phyloP scores from a whole-genome alignment of 2,797 vertebrate species.

The Odontamblyopus lacepedii region DNA sequence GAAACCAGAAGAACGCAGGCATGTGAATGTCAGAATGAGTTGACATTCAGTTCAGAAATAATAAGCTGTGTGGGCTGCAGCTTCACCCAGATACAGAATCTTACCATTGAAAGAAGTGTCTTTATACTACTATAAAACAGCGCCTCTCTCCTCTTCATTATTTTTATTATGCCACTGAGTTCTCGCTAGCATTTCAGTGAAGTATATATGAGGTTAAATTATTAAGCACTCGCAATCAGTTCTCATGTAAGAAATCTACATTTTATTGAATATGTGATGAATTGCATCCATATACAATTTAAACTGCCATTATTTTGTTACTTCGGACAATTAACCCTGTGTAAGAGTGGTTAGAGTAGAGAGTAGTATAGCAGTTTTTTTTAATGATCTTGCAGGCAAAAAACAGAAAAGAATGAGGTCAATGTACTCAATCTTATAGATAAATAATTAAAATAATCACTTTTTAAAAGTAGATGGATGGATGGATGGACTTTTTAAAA shows the following conservation, averaged over 20 bases:
- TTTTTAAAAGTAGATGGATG: too few relatives aligned
- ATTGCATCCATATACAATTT: neutral
- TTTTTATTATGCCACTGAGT: slow-evolving; percentile 27
- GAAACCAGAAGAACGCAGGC: slow-evolving; percentile 19
- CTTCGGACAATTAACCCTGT: slow-evolving; percentile 38
- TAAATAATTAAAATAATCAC: slow-evolving; percentile 41
- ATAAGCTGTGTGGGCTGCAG: slow-evolving; percentile 42
- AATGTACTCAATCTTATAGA: slow-evolving; percentile 52
- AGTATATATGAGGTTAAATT: neutral
- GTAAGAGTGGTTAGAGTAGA: neutral
- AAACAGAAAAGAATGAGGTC: slow-evolving; percentile 45
- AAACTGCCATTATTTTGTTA: slow-evolving; percentile 30
- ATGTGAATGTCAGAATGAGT: slow-evolving; percentile 13
- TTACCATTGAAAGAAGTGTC: slow-evolving; percentile 20
- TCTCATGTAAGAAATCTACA: neutral
- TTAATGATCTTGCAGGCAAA: slow-evolving; percentile 38
- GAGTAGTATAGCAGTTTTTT: slow-evolving; percentile 14
- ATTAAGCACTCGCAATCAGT: neutral
- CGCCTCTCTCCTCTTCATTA: slow-evolving; percentile 15
- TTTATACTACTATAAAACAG: slow-evolving; percentile 20
- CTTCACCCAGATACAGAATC: slow-evolving; percentile 23
- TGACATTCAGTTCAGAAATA: slow-evolving; percentile 42
- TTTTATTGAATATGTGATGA: slow-evolving; percentile 29
- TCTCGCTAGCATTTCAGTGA: neutral
- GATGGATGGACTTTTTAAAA: too few relatives aligned